Conservation (phyloP, 1,140 invertebrate species). For the Dermatophagoides farinae region DNA sequence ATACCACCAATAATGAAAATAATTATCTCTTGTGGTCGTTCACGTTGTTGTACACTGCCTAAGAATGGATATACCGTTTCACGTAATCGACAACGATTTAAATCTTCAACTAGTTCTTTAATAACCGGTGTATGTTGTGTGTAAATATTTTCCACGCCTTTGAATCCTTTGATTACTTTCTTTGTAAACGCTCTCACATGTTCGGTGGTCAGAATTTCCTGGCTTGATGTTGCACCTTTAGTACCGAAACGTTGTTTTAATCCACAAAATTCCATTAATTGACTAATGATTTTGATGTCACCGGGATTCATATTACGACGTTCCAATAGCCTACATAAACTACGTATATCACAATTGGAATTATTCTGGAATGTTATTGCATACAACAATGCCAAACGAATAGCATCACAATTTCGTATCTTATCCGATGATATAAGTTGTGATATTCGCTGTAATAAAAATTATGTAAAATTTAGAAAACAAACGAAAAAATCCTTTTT, state of each 20-base stretch:
- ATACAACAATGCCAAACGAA: constrained; percentile 76
- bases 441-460: constrained; percentile 51
- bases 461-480: too few relatives aligned
- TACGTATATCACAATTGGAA: constrained; percentile 53
- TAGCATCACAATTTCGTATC: constrained; percentile 54
- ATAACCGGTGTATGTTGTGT: constrained; percentile 79
- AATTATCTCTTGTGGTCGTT: constrained; percentile 64
- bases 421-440: constrained; percentile 44
- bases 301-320: constrained; percentile 35
- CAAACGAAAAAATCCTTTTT: too few relatives aligned
- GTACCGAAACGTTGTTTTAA: background rate
- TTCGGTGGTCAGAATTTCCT: constrained; percentile 53
- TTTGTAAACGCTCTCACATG: constrained; percentile 57
- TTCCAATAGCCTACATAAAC: constrained; percentile 47
- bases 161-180: constrained; percentile 71
- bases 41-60: constrained; percentile 24
- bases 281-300: constrained; percentile 18
- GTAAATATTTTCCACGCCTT: constrained; percentile 92
- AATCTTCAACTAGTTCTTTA: constrained; percentile 62
- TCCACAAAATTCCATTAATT: constrained; percentile 8
- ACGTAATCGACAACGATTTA: constrained; percentile 63
- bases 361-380: constrained; percentile 72
- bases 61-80: constrained; percentile 61
- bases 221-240: constrained; percentile 23
- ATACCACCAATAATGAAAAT: constrained; percentile 88